These are phyloP conservation scores for Eurois occulta DNA, from an alignment of 2,888 invertebrate genomes.

Conservation along the genomic window DNA sequence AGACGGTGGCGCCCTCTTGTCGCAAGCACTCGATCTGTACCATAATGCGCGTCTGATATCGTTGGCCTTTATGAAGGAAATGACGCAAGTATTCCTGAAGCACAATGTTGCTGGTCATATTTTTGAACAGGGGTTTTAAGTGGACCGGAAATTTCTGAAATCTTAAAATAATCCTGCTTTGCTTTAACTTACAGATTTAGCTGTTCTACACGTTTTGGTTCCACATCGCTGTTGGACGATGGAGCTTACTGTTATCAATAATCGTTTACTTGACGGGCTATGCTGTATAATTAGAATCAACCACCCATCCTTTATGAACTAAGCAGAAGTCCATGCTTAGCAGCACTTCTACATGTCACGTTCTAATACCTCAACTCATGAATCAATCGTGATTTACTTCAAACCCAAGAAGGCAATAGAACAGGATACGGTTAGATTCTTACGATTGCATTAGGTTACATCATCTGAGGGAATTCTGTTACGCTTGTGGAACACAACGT, in stretches of 20 bases:
- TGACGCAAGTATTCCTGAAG: slow-evolving; percentile 54
- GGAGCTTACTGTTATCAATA: neutral
- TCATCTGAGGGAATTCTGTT: slow-evolving; percentile 60
- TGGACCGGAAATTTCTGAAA: slow-evolving; percentile 5
- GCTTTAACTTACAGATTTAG: neutral
- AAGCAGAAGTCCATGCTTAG: neutral
- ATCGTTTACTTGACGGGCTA: neutral
- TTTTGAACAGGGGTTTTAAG: slow-evolving; percentile 33
- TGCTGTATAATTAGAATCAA: neutral
- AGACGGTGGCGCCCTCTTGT: slow-evolving; percentile 73
- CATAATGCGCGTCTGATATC: slow-evolving; percentile 59
- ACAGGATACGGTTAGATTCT: slow-evolving; percentile 57
- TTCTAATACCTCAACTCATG: slow-evolving; percentile 14
- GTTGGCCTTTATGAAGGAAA: slow-evolving; percentile 58
- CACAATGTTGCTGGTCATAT: slow-evolving; percentile 40
- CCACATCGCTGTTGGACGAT: neutral
- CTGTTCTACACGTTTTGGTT: neutral
- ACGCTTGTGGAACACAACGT: slow-evolving; percentile 50
- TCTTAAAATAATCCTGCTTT: slow-evolving; percentile 17
- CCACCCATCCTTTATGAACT: neutral
- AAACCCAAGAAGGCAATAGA: slow-evolving; percentile 48
- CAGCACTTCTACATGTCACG: slow-evolving; percentile 25
- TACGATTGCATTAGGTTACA: slow-evolving; percentile 58
- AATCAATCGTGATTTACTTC: slow-evolving; percentile 41
- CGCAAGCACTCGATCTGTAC: slow-evolving; percentile 63